Conservation (phyloP, 2,797 vertebrate species). For the Lepus townsendii region DNA sequence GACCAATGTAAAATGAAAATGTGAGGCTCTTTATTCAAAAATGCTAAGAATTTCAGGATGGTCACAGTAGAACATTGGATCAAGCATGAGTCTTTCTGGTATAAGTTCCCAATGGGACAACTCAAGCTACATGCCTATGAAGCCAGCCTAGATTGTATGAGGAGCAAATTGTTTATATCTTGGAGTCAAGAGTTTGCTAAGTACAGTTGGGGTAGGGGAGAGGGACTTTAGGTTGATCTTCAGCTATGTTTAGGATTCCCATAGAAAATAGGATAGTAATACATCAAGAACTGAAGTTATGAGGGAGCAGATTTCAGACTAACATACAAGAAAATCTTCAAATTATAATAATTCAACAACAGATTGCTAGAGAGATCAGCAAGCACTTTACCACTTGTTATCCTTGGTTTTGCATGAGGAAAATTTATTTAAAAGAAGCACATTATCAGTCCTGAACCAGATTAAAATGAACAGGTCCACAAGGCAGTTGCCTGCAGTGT, state of each 20-base stretch:
- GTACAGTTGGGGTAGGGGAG: fast-evolving
- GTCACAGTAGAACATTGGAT: background rate
- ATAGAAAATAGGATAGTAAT: background rate
- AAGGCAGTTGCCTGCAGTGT: background rate
- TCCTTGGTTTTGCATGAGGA: background rate
- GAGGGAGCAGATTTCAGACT: background rate
- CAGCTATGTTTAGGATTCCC: background rate
- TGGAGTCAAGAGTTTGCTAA: background rate
- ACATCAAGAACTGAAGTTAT: background rate
- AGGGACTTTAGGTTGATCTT: background rate
- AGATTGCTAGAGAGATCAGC: background rate
- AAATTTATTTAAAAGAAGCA: background rate
- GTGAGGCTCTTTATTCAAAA: background rate
- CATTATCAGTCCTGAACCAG: background rate
- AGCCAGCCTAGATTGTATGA: background rate
- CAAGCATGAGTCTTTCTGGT: background rate
- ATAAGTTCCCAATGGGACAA: background rate
- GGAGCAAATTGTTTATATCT: background rate
- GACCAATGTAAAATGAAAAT: background rate
- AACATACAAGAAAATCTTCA: background rate
- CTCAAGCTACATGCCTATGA: background rate
- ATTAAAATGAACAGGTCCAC: background rate
- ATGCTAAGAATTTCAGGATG: background rate
- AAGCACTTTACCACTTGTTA: background rate
- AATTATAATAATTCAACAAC: background rate